These are phyloP conservation scores for Macrocentrus cingulum DNA, from an alignment of 1,140 invertebrate genomes.

Conservation along the genomic window DNA sequence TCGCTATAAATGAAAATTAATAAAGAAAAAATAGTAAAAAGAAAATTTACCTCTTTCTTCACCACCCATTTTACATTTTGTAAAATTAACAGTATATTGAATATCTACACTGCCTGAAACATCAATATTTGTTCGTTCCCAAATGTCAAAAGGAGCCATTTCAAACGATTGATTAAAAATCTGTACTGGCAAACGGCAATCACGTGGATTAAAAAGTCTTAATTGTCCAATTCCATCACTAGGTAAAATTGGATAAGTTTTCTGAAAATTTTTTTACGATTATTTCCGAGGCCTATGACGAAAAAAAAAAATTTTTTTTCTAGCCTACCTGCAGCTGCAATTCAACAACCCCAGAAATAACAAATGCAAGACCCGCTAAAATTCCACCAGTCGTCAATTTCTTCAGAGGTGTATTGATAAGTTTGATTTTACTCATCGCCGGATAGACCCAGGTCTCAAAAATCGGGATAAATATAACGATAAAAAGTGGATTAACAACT, in stretches of 20 bases:
- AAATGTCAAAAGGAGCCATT: conserved; percentile 41
- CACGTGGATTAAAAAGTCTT: conserved; percentile 70
- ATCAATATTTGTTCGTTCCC: conserved; percentile 41
- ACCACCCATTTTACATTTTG: conserved; percentile 1
- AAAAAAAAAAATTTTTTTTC: not conserved
- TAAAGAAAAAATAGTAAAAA: no score
- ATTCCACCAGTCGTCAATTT: conserved; percentile 81
- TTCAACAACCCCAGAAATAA: conserved; percentile 86
- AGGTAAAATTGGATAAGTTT: conserved; percentile 69
- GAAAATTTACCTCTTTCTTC: not conserved
- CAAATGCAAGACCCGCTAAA: conserved; percentile 80
- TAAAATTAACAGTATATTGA: conserved; percentile 10
- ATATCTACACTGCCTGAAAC: conserved; percentile 6
- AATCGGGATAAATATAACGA: conserved; percentile 83
- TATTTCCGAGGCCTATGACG: not conserved
- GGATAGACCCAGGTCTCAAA: conserved; percentile 79
- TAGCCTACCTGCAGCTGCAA: conserved; percentile 69
- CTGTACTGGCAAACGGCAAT: conserved; percentile 47
- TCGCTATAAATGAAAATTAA: not conserved
- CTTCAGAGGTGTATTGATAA: conserved; percentile 69
- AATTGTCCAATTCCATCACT: conserved; percentile 64
- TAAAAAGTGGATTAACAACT: conserved; percentile 83
- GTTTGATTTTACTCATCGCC: conserved; percentile 53
- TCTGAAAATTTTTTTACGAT: conserved; percentile 55
- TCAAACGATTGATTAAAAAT: conserved; percentile 29